Evolutionary conservation across 2,888 invertebrate species (phyloP).

Genomic region (Metalampra italica): DNA sequence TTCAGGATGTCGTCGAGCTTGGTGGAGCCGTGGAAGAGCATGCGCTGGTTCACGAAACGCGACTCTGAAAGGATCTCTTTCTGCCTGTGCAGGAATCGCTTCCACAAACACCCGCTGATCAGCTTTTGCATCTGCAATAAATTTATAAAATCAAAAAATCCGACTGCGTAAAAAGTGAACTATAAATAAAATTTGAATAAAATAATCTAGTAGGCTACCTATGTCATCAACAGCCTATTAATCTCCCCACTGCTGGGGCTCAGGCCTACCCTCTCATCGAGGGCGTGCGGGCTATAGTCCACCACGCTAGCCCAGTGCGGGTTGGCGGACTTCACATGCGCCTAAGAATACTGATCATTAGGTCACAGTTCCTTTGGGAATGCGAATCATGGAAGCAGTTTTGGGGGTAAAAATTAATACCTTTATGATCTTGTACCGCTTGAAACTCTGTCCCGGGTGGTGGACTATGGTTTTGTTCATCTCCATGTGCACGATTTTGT

Average conservation of each 20-base stretch:
- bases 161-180: too few species aligned
- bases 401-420: too few species aligned
- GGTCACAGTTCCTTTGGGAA: too few species aligned
- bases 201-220: background rate
- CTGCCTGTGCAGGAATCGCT: background rate
- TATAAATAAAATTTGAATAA: too few species aligned
- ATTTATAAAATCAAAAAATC: background rate
- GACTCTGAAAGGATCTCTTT: background rate
- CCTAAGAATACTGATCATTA: too few species aligned
- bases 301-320: too few species aligned
- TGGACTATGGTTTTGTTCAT: background rate
- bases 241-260: too few species aligned
- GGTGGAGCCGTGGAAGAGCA: background rate
- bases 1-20: background rate
- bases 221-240: background rate
- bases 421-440: background rate
- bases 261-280: too few species aligned
- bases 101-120: background rate
- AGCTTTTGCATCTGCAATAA: background rate
- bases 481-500: background rate
- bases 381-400: too few species aligned
- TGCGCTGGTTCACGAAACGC: background rate
- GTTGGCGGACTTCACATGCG: too few species aligned
- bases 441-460: background rate
- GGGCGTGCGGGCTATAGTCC: too few species aligned